Evolutionary conservation across 2,797 vertebrate genomes (phyloP).

Genomic region (Gorsachius magnificus): DNA sequence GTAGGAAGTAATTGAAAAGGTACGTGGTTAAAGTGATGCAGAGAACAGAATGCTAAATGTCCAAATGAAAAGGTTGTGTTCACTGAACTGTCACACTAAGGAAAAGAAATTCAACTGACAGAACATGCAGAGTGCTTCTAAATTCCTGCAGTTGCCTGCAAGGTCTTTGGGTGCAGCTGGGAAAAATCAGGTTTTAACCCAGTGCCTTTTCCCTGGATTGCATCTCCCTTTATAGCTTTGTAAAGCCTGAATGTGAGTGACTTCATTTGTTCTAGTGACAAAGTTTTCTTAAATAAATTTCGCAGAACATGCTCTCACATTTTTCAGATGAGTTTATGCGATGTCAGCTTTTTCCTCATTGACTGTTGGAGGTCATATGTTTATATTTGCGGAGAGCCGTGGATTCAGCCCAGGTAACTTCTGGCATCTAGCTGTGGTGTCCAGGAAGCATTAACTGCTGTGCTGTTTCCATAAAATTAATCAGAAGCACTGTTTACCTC

Average conservation of each 20-base stretch:
- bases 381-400: background rate
- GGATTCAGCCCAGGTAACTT: background rate
- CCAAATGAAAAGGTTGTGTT: background rate
- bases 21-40: background rate
- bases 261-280: background rate
- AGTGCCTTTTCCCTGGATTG: background rate
- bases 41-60: background rate
- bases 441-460: background rate
- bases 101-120: background rate
- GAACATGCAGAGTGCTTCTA: background rate
- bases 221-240: background rate
- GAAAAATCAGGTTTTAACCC: background rate
- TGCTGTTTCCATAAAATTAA: background rate
- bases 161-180: background rate
- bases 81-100: background rate
- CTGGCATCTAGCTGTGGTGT: background rate
- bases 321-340: background rate
- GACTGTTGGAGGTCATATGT: background rate
- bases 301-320: background rate
- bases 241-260: background rate
- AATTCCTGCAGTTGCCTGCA: background rate
- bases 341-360: background rate
- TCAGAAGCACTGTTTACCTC: accelerated
- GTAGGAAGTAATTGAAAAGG: background rate
- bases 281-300: background rate